Conservation (phyloP, 2,113 vertebrate species). For the Otocyon megalotis region DNA sequence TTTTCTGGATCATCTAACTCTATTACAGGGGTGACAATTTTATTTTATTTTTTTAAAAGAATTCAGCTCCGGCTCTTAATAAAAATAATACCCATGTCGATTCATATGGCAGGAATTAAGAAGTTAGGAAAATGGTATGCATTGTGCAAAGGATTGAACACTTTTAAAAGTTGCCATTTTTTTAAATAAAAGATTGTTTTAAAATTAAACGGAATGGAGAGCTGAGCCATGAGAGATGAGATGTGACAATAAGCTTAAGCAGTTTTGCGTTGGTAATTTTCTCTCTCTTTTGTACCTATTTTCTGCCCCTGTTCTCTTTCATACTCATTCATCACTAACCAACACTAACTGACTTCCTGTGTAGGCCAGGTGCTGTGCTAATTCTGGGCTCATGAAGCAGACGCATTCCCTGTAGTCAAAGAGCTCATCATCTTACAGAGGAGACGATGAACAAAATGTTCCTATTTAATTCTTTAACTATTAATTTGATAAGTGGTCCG, state of each 20-base stretch:
- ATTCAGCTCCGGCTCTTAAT: background rate
- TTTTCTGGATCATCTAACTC: slow-evolving; percentile 52
- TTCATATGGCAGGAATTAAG: background rate
- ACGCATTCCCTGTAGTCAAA: background rate
- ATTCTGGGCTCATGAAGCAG: background rate
- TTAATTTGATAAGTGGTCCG: background rate
- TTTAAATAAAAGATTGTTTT: slow-evolving; percentile 3
- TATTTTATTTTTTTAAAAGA: slow-evolving; percentile 28
- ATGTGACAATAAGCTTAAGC: background rate
- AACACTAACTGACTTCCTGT: background rate
- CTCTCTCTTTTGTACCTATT: background rate
- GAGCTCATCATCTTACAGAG: background rate
- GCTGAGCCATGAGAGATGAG: background rate
- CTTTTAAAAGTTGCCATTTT: background rate
- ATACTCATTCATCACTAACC: background rate
- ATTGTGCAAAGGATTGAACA: background rate
- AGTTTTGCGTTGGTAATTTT: background rate
- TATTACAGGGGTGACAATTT: background rate
- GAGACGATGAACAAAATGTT: background rate
- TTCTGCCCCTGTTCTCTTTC: background rate
- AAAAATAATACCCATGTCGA: background rate
- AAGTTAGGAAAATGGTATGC: background rate
- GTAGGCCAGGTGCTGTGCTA: background rate
- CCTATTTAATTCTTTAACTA: slow-evolving; percentile 1
- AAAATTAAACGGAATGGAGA: background rate